Conservation (phyloP, 2,888 invertebrate genomes). For the Phasia obesa region DNA sequence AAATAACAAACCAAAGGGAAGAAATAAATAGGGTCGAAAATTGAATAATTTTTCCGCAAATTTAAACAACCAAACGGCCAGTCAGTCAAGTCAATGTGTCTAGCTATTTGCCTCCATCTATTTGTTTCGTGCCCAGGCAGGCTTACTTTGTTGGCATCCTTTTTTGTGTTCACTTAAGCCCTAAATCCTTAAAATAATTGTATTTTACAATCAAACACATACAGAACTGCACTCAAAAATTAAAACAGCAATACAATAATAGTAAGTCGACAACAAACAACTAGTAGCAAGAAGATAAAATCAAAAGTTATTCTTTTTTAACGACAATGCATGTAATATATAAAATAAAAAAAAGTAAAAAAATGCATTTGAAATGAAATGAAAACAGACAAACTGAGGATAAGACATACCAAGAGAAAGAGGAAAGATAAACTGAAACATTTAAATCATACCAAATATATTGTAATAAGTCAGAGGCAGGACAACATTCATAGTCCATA, state of each 20-base stretch:
- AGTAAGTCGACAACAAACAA: slow-evolving; percentile 18
- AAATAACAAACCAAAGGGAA: slow-evolving; percentile 10
- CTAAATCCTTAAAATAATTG: slow-evolving; percentile 71
- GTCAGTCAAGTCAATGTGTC: neutral
- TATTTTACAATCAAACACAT: slow-evolving; percentile 57
- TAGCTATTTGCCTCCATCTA: slow-evolving; percentile 25
- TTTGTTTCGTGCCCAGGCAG: slow-evolving; percentile 27
- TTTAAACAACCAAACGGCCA: slow-evolving; percentile 1
- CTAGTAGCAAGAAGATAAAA: slow-evolving; percentile 46
- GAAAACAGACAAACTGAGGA: slow-evolving; percentile 8
- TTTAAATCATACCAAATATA: slow-evolving; percentile 23
- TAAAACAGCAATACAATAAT: slow-evolving; percentile 39
- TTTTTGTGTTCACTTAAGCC: slow-evolving; percentile 54
- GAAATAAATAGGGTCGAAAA: slow-evolving; percentile 39
- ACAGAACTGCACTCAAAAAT: slow-evolving; percentile 20
- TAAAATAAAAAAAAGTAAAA: slow-evolving; percentile 5
- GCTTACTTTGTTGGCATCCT: slow-evolving; percentile 55
- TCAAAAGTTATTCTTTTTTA: slow-evolving; percentile 3
- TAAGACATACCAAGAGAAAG: neutral
- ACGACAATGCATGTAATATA: slow-evolving; percentile 27
- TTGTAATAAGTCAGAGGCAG: slow-evolving; percentile 54
- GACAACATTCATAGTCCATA: slow-evolving; percentile 40
- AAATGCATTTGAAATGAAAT: slow-evolving; percentile 45
- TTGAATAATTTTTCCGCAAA: slow-evolving; percentile 65
- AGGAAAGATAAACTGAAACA: slow-evolving; percentile 15